phyloP scores from a whole-genome alignment of 2,888 invertebrate genomes.

The Nomada fabriciana region DNA sequence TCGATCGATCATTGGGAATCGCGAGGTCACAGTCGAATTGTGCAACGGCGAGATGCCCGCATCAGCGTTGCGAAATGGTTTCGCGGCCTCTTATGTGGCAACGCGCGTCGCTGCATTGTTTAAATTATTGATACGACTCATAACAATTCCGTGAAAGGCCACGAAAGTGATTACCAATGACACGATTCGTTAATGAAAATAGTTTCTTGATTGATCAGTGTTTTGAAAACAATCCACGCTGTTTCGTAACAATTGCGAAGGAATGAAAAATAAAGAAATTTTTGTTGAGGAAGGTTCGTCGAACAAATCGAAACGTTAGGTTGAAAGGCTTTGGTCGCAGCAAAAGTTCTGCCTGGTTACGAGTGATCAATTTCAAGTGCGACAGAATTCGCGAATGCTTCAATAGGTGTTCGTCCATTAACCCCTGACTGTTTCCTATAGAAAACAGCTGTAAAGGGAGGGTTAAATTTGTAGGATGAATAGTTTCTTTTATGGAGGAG shows the following conservation, averaged over 20 bases:
- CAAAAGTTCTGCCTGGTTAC: no score
- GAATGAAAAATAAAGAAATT: not conserved
- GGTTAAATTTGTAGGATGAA: not conserved
- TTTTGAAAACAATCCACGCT: constrained; percentile 8
- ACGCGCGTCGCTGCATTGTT: constrained; percentile 24
- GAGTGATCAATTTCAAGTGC: no score
- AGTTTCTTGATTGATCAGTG: not conserved
- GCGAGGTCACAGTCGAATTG: constrained; percentile 62
- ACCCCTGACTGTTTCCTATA: no score
- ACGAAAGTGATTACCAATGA: constrained; percentile 47
- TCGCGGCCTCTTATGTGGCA: constrained; percentile 35
- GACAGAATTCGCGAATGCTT: no score
- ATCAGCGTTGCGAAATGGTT: constrained; percentile 59
- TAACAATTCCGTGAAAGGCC: constrained; percentile 62
- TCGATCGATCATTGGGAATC: constrained; percentile 76
- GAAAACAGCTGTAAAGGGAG: no score
- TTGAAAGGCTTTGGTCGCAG: no score
- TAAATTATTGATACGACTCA: constrained; percentile 54
- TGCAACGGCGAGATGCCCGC: constrained; percentile 45
- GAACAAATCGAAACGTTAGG: no score
- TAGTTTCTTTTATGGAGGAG: not conserved
- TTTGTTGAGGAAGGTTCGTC: not conserved
- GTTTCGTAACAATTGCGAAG: not conserved
- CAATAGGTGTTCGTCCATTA: no score
- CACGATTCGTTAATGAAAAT: not conserved